Percentiles rank a stretch among this genome's conserved stretches.
Conservation (phyloP, 2,888 invertebrate species). For the Octonoba sinensis region DNA sequence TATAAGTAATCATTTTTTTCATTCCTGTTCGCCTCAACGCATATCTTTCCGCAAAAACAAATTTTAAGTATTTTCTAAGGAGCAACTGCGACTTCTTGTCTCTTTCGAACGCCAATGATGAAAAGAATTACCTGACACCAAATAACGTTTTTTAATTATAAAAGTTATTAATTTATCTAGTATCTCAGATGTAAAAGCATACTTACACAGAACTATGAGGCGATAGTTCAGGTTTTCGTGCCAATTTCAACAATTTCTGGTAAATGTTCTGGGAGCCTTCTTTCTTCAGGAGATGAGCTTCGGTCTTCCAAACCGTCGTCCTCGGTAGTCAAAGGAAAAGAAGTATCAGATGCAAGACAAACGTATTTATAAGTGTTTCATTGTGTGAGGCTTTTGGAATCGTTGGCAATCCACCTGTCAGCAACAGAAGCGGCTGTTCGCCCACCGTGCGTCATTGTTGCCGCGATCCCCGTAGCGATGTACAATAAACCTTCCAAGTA, state of each 20-base stretch:
- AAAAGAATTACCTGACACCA: too few species aligned
- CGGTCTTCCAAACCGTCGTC: background rate
- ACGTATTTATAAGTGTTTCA: conserved; percentile 60
- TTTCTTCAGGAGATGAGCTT: background rate
- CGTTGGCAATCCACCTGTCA: conserved; percentile 35
- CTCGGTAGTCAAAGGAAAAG: conserved; percentile 11
- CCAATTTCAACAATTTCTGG: background rate
- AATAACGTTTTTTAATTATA: too few species aligned
- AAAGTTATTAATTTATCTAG: too few species aligned
- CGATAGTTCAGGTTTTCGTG: too few species aligned
- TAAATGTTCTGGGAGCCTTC: background rate
- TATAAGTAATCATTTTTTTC: too few species aligned
- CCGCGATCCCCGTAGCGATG: conserved; percentile 26
- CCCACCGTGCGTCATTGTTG: conserved; percentile 23
- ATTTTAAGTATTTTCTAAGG: too few species aligned
- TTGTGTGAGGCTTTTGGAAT: conserved; percentile 14
- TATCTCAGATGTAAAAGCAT: too few species aligned
- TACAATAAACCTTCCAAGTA: conserved; percentile 1
- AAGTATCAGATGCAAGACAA: conserved; percentile 4
- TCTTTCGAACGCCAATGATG: too few species aligned
- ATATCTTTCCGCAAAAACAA: too few species aligned
- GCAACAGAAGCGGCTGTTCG: conserved; percentile 19
- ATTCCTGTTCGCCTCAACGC: too few species aligned
- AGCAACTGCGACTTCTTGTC: too few species aligned
- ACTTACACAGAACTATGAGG: too few species aligned